Conservation (phyloP, 1,140 invertebrate species). For the Habropoda laboriosa region DNA sequence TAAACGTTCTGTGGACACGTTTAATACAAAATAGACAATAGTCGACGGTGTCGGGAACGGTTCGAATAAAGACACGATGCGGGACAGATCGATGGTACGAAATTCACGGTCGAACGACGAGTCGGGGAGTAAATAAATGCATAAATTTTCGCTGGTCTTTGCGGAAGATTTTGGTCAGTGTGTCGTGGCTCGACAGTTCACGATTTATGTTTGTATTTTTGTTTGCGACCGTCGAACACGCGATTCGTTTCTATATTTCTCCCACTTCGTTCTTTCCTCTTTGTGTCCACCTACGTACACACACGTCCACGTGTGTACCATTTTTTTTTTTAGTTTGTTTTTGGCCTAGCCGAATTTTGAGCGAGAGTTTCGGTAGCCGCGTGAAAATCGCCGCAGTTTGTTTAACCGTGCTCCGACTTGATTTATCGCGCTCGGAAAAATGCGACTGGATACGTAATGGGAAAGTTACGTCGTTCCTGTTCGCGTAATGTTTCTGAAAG, state of each 20-base stretch:
- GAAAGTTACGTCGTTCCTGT: constrained; percentile 15
- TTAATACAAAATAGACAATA: no score
- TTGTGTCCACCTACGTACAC: neutral
- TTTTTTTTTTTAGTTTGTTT: neutral
- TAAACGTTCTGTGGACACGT: no score
- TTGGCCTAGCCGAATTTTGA: constrained; percentile 3
- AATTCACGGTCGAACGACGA: constrained; percentile 2
- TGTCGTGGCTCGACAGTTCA: neutral
- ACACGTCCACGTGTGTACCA: no score
- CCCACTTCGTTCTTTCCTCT: neutral
- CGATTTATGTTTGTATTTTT: constrained; percentile 44
- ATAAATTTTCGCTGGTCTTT: constrained; percentile 17
- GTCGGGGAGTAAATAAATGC: constrained; percentile 14
- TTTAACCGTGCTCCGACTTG: constrained; percentile 35
- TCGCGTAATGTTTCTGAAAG: constrained; percentile 1
- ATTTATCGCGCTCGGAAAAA: constrained; percentile 39
- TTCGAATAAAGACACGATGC: no score
- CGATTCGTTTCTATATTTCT: constrained; percentile 26
- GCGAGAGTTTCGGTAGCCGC: constrained; percentile 5
- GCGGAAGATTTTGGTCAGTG: constrained; percentile 34
- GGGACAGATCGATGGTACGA: neutral
- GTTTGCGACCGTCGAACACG: constrained; percentile 16
- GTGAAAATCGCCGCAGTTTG: constrained; percentile 45
- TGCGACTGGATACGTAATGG: constrained; percentile 31
- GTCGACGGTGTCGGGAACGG: no score